These are phyloP conservation scores for Proterorhinus semilunaris DNA, from an alignment of 2,113 vertebrate species.

Conservation along the genomic window DNA sequence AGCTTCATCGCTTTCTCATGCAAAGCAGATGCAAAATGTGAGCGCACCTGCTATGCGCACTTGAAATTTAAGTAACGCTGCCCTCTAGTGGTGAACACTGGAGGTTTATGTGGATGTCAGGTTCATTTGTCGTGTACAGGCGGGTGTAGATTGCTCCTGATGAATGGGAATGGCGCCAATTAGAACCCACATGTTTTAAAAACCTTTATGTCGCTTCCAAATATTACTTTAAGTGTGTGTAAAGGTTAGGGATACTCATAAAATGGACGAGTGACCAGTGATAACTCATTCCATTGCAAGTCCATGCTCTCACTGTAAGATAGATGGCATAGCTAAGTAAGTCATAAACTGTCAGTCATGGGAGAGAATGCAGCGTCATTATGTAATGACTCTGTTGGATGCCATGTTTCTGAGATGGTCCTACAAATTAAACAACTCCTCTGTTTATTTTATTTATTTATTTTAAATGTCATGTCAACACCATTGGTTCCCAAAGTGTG, in stretches of 20 bases:
- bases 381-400: neutral
- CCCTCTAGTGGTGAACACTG: constrained; percentile 63
- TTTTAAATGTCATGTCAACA: too few species aligned
- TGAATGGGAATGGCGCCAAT: neutral
- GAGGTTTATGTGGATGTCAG: neutral
- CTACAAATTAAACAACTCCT: too few species aligned
- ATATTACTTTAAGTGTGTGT: neutral
- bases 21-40: constrained; percentile 46
- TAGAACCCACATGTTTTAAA: neutral
- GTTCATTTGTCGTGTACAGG: constrained; percentile 28
- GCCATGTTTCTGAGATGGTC: too few species aligned
- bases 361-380: neutral
- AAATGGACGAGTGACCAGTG: constrained; percentile 28
- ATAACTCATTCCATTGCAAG: constrained; percentile 33
- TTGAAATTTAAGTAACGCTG: constrained; percentile 53
- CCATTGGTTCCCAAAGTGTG: too few species aligned
- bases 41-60: constrained; percentile 44
- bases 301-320: constrained; percentile 41
- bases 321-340: constrained; percentile 24
- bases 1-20: constrained; percentile 51
- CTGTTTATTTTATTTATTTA: too few species aligned
- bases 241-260: constrained; percentile 16
- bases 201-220: neutral
- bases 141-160: neutral
- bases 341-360: neutral